Evolutionary conservation across 2,888 invertebrate genomes (phyloP).

Genomic region (Urechis unicinctus): DNA sequence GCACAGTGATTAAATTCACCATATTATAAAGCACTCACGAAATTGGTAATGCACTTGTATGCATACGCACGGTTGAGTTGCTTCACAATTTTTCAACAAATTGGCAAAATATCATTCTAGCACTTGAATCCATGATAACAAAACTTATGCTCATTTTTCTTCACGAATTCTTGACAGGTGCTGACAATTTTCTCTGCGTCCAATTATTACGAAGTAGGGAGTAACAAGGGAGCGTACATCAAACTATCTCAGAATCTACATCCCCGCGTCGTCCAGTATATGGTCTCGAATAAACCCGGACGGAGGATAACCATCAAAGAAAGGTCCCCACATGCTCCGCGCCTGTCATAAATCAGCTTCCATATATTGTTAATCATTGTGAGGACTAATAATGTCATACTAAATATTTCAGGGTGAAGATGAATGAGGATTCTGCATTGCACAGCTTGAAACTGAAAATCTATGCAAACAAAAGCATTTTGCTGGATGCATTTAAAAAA

Average conservation of each 20-base stretch:
- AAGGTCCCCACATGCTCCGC: slow-evolving; percentile 29
- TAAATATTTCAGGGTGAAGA: slow-evolving; percentile 68
- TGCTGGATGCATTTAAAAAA: slow-evolving; percentile 68
- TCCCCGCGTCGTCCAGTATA: slow-evolving; percentile 81
- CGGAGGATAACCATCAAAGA: slow-evolving; percentile 45
- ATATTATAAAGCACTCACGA: too few species aligned
- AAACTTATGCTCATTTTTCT: too few species aligned
- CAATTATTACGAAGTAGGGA: slow-evolving; percentile 92
- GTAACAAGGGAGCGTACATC: slow-evolving; percentile 86
- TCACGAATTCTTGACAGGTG: slow-evolving; percentile 58
- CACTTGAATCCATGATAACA: too few species aligned
- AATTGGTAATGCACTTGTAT: too few species aligned
- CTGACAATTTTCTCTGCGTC: slow-evolving; percentile 93
- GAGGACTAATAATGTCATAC: too few species aligned
- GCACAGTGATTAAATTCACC: too few species aligned
- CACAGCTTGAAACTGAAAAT: slow-evolving; percentile 75
- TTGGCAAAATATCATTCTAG: too few species aligned
- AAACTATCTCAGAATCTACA: slow-evolving; percentile 56
- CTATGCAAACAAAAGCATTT: slow-evolving; percentile 62
- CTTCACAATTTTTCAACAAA: too few species aligned
- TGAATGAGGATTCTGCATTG: slow-evolving; percentile 82
- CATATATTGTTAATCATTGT: background rate
- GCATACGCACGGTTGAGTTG: too few species aligned
- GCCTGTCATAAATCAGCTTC: background rate
- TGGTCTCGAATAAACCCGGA: slow-evolving; percentile 37